phyloP scores from a whole-genome alignment of 2,113 vertebrate genomes.

The Mugil cephalus region DNA sequence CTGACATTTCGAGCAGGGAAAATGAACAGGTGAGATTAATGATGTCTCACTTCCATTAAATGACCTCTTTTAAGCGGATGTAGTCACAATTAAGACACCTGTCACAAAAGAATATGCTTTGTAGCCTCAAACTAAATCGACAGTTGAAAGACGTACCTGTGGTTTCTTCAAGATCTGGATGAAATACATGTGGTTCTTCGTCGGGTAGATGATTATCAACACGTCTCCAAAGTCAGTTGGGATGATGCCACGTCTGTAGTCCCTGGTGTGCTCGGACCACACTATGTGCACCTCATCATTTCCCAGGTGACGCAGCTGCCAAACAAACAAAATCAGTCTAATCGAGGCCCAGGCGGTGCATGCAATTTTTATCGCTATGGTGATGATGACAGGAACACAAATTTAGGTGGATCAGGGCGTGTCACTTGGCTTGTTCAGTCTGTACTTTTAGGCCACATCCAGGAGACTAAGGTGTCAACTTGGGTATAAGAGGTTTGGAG shows the following conservation, averaged over 20 bases:
- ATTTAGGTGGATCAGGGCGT: constrained; percentile 35
- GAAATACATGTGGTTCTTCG: constrained; percentile 98
- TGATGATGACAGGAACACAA: constrained; percentile 43
- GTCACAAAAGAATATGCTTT: too few relatives aligned
- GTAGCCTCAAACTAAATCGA: not conserved
- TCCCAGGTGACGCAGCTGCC: constrained; percentile 98
- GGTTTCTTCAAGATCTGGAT: constrained; percentile 97
- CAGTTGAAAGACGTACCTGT: constrained; percentile 86
- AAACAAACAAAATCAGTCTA: constrained; percentile 73
- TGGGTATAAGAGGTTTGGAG: not conserved
- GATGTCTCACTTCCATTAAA: not conserved
- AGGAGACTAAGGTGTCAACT: not conserved
- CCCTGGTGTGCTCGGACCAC: constrained; percentile 98
- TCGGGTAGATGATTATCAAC: constrained; percentile 96
- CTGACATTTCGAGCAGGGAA: not conserved
- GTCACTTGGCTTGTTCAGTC: constrained; percentile 10
- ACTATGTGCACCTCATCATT: constrained; percentile 99
- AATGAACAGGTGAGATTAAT: not conserved
- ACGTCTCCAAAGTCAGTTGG: constrained; percentile 99
- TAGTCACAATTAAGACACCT: not conserved
- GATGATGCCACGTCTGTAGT: constrained; percentile 97
- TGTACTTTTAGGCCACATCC: not conserved
- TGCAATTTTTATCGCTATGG: constrained; percentile 29
- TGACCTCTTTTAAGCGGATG: not conserved
- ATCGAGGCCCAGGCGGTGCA: constrained; percentile 50